Percentiles rank a stretch among this genome's conserved stretches.
Evolutionary conservation across 2,888 invertebrate species (phyloP).

Genomic region (Eremobia ochroleuca): DNA sequence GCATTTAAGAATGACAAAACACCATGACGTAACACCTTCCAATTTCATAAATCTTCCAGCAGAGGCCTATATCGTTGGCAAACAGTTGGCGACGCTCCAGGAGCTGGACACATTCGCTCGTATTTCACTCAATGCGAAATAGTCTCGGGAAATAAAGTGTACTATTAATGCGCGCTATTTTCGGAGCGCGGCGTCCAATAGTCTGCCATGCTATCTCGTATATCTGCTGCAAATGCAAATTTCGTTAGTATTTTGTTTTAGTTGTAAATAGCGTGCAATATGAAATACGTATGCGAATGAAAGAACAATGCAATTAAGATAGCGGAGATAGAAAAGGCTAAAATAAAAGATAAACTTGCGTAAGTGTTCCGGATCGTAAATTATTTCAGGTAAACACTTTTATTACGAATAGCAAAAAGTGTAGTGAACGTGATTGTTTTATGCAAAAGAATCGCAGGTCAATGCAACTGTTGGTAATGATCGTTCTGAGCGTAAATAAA

Average conservation of each 20-base stretch:
- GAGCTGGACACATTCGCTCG: constrained; percentile 77
- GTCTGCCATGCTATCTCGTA: constrained; percentile 76
- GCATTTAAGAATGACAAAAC: constrained; percentile 52
- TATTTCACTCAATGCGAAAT: constrained; percentile 87
- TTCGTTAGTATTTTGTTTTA: constrained; percentile 40
- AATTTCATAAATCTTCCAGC: constrained; percentile 69
- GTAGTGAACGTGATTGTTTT: constrained; percentile 9
- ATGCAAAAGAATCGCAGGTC: constrained; percentile 21
- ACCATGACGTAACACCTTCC: constrained; percentile 43
- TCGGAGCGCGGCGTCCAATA: constrained; percentile 81
- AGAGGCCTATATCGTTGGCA: constrained; percentile 62
- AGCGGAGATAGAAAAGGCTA: constrained; percentile 41
- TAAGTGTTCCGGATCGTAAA: constrained; percentile 54
- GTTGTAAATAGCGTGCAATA: constrained; percentile 30
- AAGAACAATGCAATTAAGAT: constrained; percentile 39
- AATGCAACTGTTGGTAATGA: constrained; percentile 33
- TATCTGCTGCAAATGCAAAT: constrained; percentile 48
- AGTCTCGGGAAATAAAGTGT: constrained; percentile 80
- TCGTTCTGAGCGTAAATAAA: not conserved
- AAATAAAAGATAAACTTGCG: constrained; percentile 38
- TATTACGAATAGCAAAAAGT: constrained; percentile 41
- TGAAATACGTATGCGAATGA: constrained; percentile 34
- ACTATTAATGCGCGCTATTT: constrained; percentile 84
- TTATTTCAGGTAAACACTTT: constrained; percentile 41
- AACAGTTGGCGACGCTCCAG: constrained; percentile 81